Base-by-base conservation (phyloP, 2,113 vertebrate species). In the Jaculus jaculus region DNA sequence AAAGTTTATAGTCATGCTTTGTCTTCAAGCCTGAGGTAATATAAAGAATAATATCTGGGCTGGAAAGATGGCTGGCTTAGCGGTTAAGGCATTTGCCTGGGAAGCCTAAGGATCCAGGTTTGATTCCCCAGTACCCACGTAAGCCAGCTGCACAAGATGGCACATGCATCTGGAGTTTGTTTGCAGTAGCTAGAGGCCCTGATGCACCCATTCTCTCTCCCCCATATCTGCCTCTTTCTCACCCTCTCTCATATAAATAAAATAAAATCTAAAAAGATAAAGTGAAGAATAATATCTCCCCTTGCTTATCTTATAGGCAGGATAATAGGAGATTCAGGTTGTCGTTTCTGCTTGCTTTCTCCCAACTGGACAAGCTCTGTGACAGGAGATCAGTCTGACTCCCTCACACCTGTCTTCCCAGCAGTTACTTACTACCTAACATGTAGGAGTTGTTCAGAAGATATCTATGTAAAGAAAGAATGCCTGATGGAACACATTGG, bases 401-500 rank as follows among this genome's bases (percentile, higher is more conserved):
- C 8, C 8, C 39, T 20, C 5, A 1, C 7, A 10, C 32, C 61
- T 30, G 13, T 7, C 11, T n/a, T 54, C 20, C 37, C 3, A 17
- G 42, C 68, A 34, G 42, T 47, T 47, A 47, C 86, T 51, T 32
- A 58, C 11, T 42, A 2, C 7, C 21, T 13, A 7, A 24, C 7
- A 42, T 20, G 7, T 0, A 68, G 23, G 4, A 30, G 3, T 17
- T 63, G 20, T 78, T 89, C 28, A 34, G 47, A 84, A 82, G 66
- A 30, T 13, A 82, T 2, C 71, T 60, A 82, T 37, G 21, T 26
- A 26, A 92, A 61, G 78, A 37, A 79, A 81, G 5, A 1, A 12
- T 30, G 39, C 61, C 39, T 4, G 13, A 39, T 30, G 0, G 1
- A 63, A n/a, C 1, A 24, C 5, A 4, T 1, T 2, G 37, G 30